Base-by-base conservation (phyloP, 2,113 vertebrate species). In the Microcebus griseorufus region DNA sequence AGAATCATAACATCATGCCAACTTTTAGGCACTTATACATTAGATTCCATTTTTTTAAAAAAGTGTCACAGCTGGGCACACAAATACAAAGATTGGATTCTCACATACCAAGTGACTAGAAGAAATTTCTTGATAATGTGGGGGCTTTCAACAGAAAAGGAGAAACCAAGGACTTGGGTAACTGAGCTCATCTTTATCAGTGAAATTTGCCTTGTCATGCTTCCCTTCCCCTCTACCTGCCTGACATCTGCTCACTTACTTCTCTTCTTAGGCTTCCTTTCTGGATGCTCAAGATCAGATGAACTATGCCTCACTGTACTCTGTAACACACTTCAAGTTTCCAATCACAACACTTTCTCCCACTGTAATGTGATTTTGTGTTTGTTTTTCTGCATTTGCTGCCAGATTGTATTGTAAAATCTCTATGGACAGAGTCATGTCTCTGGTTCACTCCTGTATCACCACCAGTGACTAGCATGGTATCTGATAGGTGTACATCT, bases 41-140 rank as follows among this genome's bases (percentile, higher is more conserved):
- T 39, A 86, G 75, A 37, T 55, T 80, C 25, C 18, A 17, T 60
- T 73, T 62, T 23, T 27, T 64, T 12, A 29, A 23, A 88, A 70
- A 75, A 70, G 39, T 64, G 23, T 80, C 51, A 76, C 58, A 42
- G 48, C 64, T 94, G 70, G 64, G 37, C 45, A 88, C 89, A 88
- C 34, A 96, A 89, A 95, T 72, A 53, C 67, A 88, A 94, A 94
- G 27, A 37, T 17, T 64, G 27, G 14, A 81, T 83, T 94, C 27
- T 27, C 51, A 72, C 8, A 22, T n/a, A 9, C 22, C 80, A 65
- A 88, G 39, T 84, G 42, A 93, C 75, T 37, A 83, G 20, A 95
- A 75, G 9, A 9, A 65, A 48, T 85, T 87, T 75, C 27, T 34
- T 42, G 1, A 39, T 51, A 76, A 60, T 45, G 5, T 37, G 83